Base-by-base conservation (phyloP, 37 sponge, comb jelly and placozoan species). In the Amphimedon queenslandica region DNA sequence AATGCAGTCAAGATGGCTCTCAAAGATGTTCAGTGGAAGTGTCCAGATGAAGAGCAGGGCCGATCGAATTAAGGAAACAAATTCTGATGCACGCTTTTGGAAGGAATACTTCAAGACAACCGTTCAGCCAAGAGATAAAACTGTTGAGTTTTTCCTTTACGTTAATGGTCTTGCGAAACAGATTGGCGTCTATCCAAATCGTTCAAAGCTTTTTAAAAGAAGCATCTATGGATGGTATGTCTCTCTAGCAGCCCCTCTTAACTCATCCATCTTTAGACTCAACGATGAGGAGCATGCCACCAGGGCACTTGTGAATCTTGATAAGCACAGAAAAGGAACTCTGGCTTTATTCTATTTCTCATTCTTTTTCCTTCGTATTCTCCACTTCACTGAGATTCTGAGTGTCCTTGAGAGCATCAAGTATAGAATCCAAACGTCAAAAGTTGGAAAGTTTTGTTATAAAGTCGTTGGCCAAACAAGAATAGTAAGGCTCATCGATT, bases 1-100 rank as follows among this genome's bases (percentile, higher is more conserved):
- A 77, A 63, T 91, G 31, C 96, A 96, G 77, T 67, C 88, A 23
- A 69, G 96, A 70, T 92, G 89, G 90, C 77, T 76, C n/a, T 87
- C 93, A 1, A 82, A 87, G 72, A 74, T 96, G 33, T 92, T 75
- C 75, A 57, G 79, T 29, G 71, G 78, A 18, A 60, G 51, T 13
- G 75, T 92, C 6, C 61, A 58, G 0, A 64, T 94, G 33, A 61
- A 78, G 23, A 43, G 85, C 0, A 4, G 75, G 20, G 69, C 72
- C 27, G 83, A 78, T 35, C 73, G 88, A 66, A 63, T 41, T 56
- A 37, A 34, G 21, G 78, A 73, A 0, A 60, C 81, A 0, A 58
- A 67, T 21, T 28, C 65, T 39, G 95, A 94, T 43, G 32, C 66
- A 4, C 57, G 55, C 21, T 71, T 55, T 41, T 91, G 87, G 87